Evolutionary conservation across 1,140 invertebrate genomes (phyloP), one percentile per base, ranked within the genome.

Genomic region (Paraescarpia echinospica): DNA sequence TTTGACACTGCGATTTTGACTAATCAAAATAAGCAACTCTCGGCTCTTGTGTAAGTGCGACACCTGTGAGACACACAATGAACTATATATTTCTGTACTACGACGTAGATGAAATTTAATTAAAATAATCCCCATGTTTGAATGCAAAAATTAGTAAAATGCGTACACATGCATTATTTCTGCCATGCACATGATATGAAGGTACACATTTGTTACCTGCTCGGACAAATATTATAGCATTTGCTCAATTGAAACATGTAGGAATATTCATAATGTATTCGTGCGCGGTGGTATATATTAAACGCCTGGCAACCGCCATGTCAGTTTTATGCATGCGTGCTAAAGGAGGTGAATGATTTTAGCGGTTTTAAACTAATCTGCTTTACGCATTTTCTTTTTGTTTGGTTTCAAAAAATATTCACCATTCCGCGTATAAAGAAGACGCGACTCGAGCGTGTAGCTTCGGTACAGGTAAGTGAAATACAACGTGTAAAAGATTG

Each of bases 271-370:
- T 31, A 77, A 77, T 77, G 59, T 77, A 77, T 77, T 77, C 59
- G 22, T 77, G 59, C 59, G 59, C 59, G 22, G 27, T 77, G 59
- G 59, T 77, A 77, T 77, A 77, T 77, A 77, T 77, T 27, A 77
- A 77, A 77, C 59, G 59, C 59, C 59, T 77, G 59, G 59, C 59
- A 77, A 77, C 59, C 59, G 59, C 59, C 59, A 77, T 77, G 59
- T 77, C 59, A 77, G 59, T 77, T 77, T 77, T 77, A 77, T 77
- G 59, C 59, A 77, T 77, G 59, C 27, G 59, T 6, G 27, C 22
- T 6, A 77, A 77, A 77, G 59, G 59, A 77, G 59, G 59, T 77
- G 59, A 77, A 77, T 0, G 59, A 77, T 77, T 77, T 77, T 77
- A 77, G 59, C 59, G 59, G 59, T 77, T 77, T 77, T 77, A 77